phyloP scores from a whole-genome alignment of 2,888 invertebrate species.

The Caenorhabditis sp. region DNA sequence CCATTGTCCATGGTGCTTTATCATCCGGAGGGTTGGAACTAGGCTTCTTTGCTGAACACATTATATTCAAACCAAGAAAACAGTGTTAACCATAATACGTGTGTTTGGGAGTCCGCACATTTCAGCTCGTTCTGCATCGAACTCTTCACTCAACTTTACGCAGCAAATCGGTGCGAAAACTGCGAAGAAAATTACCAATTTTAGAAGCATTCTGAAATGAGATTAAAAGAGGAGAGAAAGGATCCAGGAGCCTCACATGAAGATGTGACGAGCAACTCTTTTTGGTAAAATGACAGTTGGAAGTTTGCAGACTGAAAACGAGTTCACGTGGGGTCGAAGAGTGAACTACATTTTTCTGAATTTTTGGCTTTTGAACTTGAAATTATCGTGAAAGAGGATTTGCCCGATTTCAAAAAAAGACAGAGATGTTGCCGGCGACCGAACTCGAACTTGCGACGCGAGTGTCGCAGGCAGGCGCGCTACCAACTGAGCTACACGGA shows the following conservation, averaged over 20 bases:
- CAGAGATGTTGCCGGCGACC: too few species aligned
- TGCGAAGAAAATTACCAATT: slow-evolving; percentile 32
- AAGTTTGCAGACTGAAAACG: not conserved
- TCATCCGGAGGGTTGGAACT: not conserved
- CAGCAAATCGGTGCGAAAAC: not conserved
- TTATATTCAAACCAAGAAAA: not conserved
- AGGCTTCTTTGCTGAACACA: slow-evolving; percentile 11
- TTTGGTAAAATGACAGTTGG: not conserved
- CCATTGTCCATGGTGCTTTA: slow-evolving; percentile 9
- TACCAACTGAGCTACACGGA: too few species aligned
- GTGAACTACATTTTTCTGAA: not conserved
- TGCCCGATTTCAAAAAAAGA: too few species aligned
- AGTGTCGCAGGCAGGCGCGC: too few species aligned
- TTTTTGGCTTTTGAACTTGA: too few species aligned
- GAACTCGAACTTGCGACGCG: too few species aligned
- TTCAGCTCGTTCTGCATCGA: slow-evolving; percentile 21
- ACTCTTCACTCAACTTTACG: slow-evolving; percentile 17
- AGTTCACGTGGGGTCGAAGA: too few species aligned
- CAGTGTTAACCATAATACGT: not conserved
- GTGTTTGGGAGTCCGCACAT: slow-evolving; percentile 9
- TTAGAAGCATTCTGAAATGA: slow-evolving; percentile 20
- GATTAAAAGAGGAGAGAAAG: not conserved
- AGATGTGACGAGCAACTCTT: not conserved
- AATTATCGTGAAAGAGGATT: too few species aligned
- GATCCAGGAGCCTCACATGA: not conserved